Percentiles rank a stretch among this genome's conserved stretches.
These are phyloP conservation scores for Pristiophorus japonicus DNA, from an alignment of 2,113 vertebrate species.

Conservation along the genomic window DNA sequence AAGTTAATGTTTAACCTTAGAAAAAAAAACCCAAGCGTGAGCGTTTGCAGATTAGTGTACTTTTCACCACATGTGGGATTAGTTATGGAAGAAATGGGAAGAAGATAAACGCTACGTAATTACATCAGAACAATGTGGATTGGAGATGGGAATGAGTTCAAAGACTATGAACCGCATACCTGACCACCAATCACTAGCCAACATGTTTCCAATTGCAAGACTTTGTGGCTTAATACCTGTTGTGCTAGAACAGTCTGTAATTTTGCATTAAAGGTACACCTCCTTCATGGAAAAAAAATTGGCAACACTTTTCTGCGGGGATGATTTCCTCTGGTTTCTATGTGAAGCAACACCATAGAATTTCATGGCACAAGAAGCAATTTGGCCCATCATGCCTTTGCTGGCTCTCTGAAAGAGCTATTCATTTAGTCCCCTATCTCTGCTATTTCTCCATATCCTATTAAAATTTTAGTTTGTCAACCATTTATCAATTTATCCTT, in stretches of 20 bases:
- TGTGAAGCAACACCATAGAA: not conserved
- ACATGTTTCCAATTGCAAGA: not conserved
- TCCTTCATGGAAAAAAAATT: not conserved
- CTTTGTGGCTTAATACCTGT: not conserved
- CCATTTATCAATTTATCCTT: not conserved
- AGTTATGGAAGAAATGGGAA: slow-evolving; percentile 25
- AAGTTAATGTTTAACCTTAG: slow-evolving; percentile 25
- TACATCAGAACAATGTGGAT: not conserved
- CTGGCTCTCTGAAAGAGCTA: not conserved
- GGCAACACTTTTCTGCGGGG: not conserved
- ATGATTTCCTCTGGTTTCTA: not conserved
- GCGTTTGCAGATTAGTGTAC: not conserved
- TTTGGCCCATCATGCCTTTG: not conserved
- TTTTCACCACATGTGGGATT: slow-evolving; percentile 21
- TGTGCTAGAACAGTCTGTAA: not conserved
- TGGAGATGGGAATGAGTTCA: slow-evolving; percentile 2
- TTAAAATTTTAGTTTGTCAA: not conserved
- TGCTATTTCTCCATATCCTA: not conserved
- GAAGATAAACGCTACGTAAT: slow-evolving; percentile 12
- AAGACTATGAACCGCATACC: not conserved
- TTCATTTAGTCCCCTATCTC: not conserved
- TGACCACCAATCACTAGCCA: not conserved
- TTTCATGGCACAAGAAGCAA: not conserved
- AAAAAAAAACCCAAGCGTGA: not conserved
- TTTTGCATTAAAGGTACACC: not conserved